phyloP scores from a whole-genome alignment of 2,888 invertebrate genomes.

The Crematogaster levior region DNA sequence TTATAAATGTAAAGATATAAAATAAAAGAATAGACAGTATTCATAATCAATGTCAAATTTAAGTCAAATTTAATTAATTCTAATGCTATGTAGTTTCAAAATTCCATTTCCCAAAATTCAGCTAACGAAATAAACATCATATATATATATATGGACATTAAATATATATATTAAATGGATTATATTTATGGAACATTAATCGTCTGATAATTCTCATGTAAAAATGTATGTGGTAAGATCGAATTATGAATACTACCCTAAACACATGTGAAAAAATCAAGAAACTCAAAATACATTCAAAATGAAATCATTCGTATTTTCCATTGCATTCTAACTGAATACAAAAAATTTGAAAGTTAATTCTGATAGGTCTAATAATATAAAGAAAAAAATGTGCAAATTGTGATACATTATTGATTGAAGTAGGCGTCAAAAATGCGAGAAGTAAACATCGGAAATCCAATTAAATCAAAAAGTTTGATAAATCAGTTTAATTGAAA shows the following conservation, averaged over 20 bases:
- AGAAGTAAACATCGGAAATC: background rate
- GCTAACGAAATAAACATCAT: background rate
- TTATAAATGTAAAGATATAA: background rate
- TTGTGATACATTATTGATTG: background rate
- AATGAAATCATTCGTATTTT: background rate
- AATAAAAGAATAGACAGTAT: background rate
- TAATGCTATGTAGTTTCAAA: background rate
- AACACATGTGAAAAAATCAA: background rate
- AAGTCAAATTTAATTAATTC: background rate
- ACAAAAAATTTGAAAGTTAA: background rate
- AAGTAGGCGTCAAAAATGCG: background rate
- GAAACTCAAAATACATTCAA: background rate
- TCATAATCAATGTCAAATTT: constrained; percentile 8
- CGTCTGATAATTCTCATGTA: background rate
- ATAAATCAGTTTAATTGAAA: constrained; percentile 21
- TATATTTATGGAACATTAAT: too few species aligned
- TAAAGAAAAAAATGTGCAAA: background rate
- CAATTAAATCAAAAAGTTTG: constrained; percentile 22
- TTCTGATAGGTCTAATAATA: background rate
- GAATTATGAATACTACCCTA: background rate
- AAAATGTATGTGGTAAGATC: background rate
- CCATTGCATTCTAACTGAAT: background rate
- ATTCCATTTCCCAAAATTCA: background rate
- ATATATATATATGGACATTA: too few species aligned
- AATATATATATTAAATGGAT: too few species aligned